phyloP scores from a whole-genome alignment of 2,888 invertebrate genomes.

The Apamea sordens region DNA sequence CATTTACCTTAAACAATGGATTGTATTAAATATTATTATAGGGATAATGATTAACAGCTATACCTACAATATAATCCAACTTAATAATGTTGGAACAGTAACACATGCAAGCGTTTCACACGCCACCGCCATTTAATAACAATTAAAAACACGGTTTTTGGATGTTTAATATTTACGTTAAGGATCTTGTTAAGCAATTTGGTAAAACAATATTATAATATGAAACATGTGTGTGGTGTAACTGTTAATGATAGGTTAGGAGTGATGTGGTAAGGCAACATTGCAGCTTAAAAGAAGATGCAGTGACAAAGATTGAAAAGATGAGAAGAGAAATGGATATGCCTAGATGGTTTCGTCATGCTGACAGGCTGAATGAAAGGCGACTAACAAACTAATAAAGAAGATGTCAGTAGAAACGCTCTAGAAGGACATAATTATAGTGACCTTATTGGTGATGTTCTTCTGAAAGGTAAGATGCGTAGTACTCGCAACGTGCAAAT shows the following conservation, averaged over 20 bases:
- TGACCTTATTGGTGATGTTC: too few relatives aligned
- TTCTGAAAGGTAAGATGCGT: too few relatives aligned
- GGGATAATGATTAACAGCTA: conserved; percentile 15
- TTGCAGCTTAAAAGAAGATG: background rate
- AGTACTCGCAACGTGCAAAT: too few relatives aligned
- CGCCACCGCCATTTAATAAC: conserved; percentile 20
- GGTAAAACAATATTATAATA: background rate
- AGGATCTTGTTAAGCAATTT: conserved; percentile 13
- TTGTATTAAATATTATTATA: background rate
- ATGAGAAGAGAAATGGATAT: background rate
- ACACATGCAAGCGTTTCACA: conserved; percentile 50
- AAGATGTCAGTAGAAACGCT: too few relatives aligned
- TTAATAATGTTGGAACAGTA: conserved; percentile 10
- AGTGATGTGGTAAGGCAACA: background rate
- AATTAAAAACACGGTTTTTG: conserved; percentile 29
- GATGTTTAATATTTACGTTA: conserved; percentile 31
- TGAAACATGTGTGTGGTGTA: background rate
- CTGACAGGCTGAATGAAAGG: too few relatives aligned
- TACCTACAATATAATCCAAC: background rate
- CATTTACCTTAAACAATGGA: background rate
- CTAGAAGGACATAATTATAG: too few relatives aligned
- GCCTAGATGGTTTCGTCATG: too few relatives aligned
- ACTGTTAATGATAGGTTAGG: background rate
- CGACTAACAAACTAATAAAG: too few relatives aligned
- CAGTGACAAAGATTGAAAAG: background rate